Evolutionary conservation across 2,797 vertebrate species (phyloP).

Genomic region (Chiloscyllium punctatum): DNA sequence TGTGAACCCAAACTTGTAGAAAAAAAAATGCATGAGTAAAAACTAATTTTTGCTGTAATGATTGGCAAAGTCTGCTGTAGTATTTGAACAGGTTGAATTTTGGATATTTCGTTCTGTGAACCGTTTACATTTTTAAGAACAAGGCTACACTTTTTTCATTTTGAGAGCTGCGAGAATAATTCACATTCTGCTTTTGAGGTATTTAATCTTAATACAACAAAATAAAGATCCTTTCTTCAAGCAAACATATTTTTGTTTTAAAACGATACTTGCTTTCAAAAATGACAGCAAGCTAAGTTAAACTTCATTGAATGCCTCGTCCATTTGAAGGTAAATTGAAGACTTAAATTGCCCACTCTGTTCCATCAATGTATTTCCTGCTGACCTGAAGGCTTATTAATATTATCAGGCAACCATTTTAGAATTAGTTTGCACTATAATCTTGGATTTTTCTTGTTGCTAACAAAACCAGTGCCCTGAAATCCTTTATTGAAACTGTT

Average conservation of each 20-base stretch:
- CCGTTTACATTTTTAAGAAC: neutral
- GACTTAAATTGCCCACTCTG: neutral
- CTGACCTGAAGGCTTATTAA: neutral
- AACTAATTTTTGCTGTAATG: conserved; percentile 22
- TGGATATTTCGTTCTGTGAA: neutral
- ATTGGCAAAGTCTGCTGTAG: neutral
- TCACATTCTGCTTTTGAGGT: neutral
- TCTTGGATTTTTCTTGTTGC: neutral
- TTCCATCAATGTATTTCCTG: neutral
- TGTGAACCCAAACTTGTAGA: conserved; percentile 31
- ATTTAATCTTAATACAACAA: neutral
- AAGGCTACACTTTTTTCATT: neutral
- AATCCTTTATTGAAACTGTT: neutral
- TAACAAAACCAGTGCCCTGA: neutral
- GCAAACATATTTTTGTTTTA: neutral
- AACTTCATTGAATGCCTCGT: neutral
- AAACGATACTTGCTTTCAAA: neutral
- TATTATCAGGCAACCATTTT: neutral
- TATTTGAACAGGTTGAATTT: neutral
- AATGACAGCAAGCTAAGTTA: neutral
- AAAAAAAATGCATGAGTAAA: conserved; percentile 28
- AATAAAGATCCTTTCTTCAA: neutral
- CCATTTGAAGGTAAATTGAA: neutral
- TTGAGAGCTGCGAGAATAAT: conserved; percentile 3
- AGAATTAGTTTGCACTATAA: neutral